Evolutionary conservation across 2,113 vertebrate genomes (phyloP).

Genomic region (Eurystomus gularis): DNA sequence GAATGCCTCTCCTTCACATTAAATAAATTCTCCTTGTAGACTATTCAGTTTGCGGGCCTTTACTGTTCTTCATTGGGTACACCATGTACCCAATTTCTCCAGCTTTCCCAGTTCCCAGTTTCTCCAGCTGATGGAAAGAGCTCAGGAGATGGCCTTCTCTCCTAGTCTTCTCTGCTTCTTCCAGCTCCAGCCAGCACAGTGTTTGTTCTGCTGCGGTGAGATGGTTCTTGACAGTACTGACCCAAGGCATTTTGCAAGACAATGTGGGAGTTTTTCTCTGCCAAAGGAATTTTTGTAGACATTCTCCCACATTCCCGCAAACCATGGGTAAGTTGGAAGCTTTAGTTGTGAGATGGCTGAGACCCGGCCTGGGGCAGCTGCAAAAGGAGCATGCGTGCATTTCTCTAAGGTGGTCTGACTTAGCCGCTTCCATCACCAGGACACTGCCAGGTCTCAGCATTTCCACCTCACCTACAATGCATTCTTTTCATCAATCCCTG

Average conservation of each 20-base stretch:
- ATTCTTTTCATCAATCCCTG: background rate
- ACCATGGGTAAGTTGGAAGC: background rate
- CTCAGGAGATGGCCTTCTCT: background rate
- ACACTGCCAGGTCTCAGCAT: background rate
- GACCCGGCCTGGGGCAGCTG: background rate
- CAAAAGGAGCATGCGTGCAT: rapidly evolving
- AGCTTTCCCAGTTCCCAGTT: background rate
- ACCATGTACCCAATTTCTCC: background rate
- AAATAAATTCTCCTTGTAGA: background rate
- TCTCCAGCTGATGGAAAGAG: background rate
- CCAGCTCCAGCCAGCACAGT: background rate
- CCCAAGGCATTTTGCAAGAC: background rate
- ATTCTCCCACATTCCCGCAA: background rate
- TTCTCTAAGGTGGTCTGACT: background rate
- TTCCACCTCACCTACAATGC: background rate
- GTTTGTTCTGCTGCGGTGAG: background rate
- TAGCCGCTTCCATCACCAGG: background rate
- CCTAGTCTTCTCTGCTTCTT: background rate
- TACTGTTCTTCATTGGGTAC: background rate
- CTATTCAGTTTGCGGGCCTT: background rate
- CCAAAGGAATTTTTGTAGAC: background rate
- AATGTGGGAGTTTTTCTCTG: background rate
- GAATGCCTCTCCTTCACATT: background rate
- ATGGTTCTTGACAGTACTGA: background rate
- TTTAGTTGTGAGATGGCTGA: background rate